These are phyloP conservation scores for Entomobrya multifasciata DNA, from an alignment of 2,888 invertebrate species.

Conservation along the genomic window DNA sequence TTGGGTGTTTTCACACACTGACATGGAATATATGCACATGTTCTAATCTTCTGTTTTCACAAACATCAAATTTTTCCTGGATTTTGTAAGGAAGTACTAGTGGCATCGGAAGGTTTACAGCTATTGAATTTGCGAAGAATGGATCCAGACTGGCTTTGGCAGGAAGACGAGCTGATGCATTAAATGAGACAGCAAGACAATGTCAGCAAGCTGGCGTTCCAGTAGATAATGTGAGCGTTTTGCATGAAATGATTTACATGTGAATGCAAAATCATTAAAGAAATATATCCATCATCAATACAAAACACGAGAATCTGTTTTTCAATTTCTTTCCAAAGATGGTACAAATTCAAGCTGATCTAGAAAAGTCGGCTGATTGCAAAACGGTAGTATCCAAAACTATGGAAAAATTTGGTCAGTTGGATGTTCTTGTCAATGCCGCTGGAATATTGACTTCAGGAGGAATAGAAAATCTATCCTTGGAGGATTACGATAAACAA, in stretches of 20 bases:
- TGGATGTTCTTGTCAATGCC: conserved; percentile 84
- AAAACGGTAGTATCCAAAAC: conserved; percentile 72
- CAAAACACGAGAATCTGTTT: no score
- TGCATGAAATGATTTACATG: no score
- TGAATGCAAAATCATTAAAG: not conserved
- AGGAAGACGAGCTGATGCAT: conserved; percentile 84
- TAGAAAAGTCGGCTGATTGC: conserved; percentile 75
- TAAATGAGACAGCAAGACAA: conserved; percentile 82
- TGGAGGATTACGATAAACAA: conserved; percentile 93
- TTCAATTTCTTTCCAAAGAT: conserved; percentile 44
- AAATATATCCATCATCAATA: not conserved
- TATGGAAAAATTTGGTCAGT: conserved; percentile 67
- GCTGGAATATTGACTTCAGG: conserved; percentile 94
- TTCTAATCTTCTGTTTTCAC: not conserved
- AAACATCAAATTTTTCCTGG: not conserved
- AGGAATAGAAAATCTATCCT: conserved; percentile 90
- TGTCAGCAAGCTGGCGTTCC: conserved; percentile 64
- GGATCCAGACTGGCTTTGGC: conserved; percentile 88
- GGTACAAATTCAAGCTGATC: conserved; percentile 69
- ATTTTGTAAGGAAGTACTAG: conserved; percentile 87
- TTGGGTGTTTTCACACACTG: not conserved
- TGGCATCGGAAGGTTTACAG: conserved; percentile 92
- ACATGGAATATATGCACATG: no score
- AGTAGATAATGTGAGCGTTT: conserved; percentile 14
- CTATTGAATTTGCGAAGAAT: conserved; percentile 87